phyloP scores from a whole-genome alignment of 2,113 vertebrate genomes.

The Nestor notabilis region DNA sequence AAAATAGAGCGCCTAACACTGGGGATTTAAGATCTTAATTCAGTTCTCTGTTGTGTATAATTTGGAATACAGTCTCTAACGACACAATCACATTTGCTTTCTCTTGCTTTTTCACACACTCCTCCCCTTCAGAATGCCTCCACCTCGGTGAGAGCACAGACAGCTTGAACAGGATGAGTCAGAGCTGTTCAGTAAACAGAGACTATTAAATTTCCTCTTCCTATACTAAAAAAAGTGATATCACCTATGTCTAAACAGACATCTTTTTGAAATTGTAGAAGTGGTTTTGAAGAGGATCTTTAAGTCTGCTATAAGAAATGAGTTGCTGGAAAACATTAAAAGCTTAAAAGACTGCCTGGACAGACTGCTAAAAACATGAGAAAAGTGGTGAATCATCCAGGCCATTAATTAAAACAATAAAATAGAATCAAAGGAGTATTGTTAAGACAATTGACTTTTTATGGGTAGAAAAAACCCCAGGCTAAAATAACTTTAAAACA shows the following conservation, averaged over 20 bases:
- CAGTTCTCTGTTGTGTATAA: background rate
- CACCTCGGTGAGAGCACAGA: background rate
- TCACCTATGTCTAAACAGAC: background rate
- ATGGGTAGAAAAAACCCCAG: background rate
- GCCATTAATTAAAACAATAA: background rate
- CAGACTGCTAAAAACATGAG: background rate
- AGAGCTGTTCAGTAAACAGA: constrained; percentile 39
- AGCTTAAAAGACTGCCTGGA: background rate
- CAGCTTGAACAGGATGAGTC: constrained; percentile 53
- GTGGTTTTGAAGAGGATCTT: background rate
- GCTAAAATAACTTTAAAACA: background rate
- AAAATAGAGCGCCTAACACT: background rate
- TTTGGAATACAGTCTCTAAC: background rate
- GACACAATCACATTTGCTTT: background rate
- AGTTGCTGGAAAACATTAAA: background rate
- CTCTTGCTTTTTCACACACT: background rate
- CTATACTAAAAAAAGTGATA: background rate
- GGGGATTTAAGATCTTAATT: background rate
- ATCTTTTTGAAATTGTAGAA: background rate
- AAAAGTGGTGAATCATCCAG: constrained; percentile 11
- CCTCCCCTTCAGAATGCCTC: background rate
- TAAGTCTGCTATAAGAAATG: background rate
- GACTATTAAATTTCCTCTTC: background rate
- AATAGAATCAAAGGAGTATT: background rate
- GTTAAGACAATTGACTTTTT: background rate